Percentiles rank a stretch among this genome's conserved stretches.
Conservation (phyloP, 2,113 vertebrate species). For the Thunnus thynnus region DNA sequence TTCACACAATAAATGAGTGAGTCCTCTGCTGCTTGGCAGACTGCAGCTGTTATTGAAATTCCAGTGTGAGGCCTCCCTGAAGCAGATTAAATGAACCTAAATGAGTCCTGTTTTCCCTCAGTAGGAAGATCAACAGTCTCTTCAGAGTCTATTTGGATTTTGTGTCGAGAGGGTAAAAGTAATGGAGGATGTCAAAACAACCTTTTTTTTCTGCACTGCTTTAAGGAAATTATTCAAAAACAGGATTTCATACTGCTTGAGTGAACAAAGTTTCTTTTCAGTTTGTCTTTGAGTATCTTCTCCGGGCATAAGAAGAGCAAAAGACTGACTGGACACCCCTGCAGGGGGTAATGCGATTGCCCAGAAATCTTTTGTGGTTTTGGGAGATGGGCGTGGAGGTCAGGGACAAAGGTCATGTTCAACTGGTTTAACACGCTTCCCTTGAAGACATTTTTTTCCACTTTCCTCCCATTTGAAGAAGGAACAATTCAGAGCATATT, state of each 20-base stretch:
- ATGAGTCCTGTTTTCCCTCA: neutral
- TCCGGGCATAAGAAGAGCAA: slow-evolving; percentile 16
- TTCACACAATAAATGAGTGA: slow-evolving; percentile 64
- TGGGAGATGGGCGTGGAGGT: slow-evolving; percentile 30
- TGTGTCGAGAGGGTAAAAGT: neutral
- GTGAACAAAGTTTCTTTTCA: slow-evolving; percentile 1
- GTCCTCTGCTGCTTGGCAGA: slow-evolving; percentile 23
- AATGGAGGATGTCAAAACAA: neutral
- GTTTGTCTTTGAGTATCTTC: neutral
- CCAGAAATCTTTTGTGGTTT: slow-evolving; percentile 54
- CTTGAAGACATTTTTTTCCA: slow-evolving; percentile 18
- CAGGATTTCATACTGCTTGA: neutral
- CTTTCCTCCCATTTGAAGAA: slow-evolving; percentile 17
- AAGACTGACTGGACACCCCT: slow-evolving; percentile 33
- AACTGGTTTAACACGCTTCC: slow-evolving; percentile 50
- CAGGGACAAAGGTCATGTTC: slow-evolving; percentile 29
- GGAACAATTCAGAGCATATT: neutral
- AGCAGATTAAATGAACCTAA: slow-evolving; percentile 32
- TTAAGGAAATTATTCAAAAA: slow-evolving; percentile 20
- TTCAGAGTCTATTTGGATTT: slow-evolving; percentile 1
- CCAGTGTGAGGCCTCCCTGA: slow-evolving; percentile 17
- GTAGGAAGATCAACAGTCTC: too few relatives aligned
- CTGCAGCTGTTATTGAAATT: slow-evolving; percentile 52
- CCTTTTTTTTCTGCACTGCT: neutral
- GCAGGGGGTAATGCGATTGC: slow-evolving; percentile 72